Percentiles rank a stretch among this genome's conserved stretches.
These are phyloP conservation scores for Acridotheres tristis DNA, from an alignment of 2,797 vertebrate species.

Conservation along the genomic window DNA sequence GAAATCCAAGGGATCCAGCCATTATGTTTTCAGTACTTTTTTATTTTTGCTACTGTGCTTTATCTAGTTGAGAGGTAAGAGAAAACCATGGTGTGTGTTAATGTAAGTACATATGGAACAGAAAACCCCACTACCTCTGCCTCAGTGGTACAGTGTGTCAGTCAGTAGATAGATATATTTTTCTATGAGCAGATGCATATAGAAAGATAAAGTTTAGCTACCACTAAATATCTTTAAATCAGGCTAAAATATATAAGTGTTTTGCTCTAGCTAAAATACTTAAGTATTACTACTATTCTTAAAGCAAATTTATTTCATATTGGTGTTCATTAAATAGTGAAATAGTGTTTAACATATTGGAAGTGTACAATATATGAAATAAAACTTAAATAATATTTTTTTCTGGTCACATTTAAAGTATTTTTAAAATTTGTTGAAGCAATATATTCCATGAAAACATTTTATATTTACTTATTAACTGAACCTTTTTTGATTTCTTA, in stretches of 20 bases:
- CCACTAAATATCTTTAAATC: background rate
- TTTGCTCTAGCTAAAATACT: background rate
- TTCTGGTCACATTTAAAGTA: background rate
- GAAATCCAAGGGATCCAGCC: conserved; percentile 27
- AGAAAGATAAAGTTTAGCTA: background rate
- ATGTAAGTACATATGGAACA: background rate
- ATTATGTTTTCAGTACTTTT: conserved; percentile 45
- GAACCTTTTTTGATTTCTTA: background rate
- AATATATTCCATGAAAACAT: background rate
- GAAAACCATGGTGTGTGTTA: background rate
- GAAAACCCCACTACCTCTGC: background rate
- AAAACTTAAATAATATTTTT: background rate
- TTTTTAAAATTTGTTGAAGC: background rate
- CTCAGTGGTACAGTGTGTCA: background rate
- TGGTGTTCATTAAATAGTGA: background rate
- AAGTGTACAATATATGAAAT: background rate
- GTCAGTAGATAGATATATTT: background rate
- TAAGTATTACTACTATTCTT: background rate
- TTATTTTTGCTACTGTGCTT: background rate
- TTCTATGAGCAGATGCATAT: background rate
- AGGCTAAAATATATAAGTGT: background rate
- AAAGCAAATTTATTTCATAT: background rate
- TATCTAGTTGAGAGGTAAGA: conserved; percentile 15
- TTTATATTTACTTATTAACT: background rate
- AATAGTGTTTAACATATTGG: background rate